phyloP scores from a whole-genome alignment of 1,140 invertebrate species.

The Philotrypesis tridentata region DNA sequence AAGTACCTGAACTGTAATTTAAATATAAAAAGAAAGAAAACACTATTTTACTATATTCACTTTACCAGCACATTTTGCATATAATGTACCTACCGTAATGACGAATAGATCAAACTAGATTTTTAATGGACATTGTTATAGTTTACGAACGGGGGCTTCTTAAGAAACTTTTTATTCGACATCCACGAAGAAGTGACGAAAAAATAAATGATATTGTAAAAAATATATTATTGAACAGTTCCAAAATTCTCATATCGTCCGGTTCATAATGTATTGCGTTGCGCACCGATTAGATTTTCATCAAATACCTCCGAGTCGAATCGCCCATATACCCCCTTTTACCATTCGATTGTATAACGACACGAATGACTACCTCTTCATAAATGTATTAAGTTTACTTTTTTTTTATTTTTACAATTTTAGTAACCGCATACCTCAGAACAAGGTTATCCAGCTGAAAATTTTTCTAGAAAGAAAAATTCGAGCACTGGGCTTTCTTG shows the following conservation, averaged over 20 bases:
- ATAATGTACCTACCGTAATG: constrained; percentile 50
- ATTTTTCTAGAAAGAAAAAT: constrained; percentile 51
- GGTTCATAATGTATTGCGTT: constrained; percentile 53
- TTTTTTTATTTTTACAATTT: constrained; percentile 73
- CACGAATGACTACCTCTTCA: constrained; percentile 70
- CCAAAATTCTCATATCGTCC: constrained; percentile 65
- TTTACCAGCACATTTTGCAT: constrained; percentile 64
- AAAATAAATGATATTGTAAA: constrained; percentile 40
- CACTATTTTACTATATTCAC: constrained; percentile 69
- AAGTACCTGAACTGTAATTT: constrained; percentile 63
- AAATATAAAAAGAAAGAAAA: constrained; percentile 56
- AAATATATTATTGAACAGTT: constrained; percentile 50
- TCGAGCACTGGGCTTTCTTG: constrained; percentile 29
- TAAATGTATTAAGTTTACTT: constrained; percentile 70
- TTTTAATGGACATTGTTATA: constrained; percentile 51
- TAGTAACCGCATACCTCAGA: constrained; percentile 73
- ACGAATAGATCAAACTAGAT: constrained; percentile 45
- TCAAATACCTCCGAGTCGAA: constrained; percentile 43
- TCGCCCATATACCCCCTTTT: constrained; percentile 28
- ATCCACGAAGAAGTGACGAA: constrained; percentile 11
- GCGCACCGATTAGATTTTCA: constrained; percentile 40
- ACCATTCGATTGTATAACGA: constrained; percentile 50
- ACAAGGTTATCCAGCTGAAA: constrained; percentile 61
- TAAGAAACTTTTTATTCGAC: constrained; percentile 13
- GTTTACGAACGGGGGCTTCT: constrained; percentile 43